phyloP scores from a whole-genome alignment of 2,797 vertebrate genomes.

The Gallinago solitaria region DNA sequence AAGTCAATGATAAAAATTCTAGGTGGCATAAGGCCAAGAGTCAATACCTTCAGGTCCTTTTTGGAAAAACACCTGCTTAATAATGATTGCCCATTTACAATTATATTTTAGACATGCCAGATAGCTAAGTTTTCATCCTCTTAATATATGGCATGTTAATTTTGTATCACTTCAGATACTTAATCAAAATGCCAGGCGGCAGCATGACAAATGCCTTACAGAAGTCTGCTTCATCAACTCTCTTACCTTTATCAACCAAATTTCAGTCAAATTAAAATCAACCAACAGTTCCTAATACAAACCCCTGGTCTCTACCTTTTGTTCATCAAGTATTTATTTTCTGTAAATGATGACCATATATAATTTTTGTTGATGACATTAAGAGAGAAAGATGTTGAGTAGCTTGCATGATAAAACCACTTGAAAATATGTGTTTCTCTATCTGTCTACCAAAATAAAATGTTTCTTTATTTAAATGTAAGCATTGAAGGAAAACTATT shows the following conservation, averaged over 20 bases:
- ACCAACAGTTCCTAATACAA: neutral
- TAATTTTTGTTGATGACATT: neutral
- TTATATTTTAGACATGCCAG: neutral
- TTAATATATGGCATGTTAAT: neutral
- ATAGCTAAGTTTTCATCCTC: neutral
- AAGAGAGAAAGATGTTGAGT: neutral
- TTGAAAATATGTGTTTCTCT: neutral
- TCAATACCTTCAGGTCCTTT: neutral
- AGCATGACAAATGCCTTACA: neutral
- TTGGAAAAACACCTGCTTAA: neutral
- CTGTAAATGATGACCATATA: neutral
- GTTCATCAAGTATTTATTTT: neutral
- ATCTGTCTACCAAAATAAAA: neutral
- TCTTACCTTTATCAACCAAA: neutral
- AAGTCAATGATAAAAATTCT: neutral
- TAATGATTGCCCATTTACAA: neutral
- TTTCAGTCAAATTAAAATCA: neutral
- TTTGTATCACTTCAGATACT: neutral
- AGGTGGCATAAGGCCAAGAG: neutral
- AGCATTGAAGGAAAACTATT: neutral
- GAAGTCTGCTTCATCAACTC: neutral
- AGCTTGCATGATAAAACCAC: neutral
- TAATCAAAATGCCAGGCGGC: neutral
- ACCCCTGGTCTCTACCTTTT: neutral
- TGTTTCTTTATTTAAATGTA: neutral